These are phyloP conservation scores for Crotalus helleri DNA, from an alignment of 2,113 vertebrate genomes.

Conservation along the genomic window DNA sequence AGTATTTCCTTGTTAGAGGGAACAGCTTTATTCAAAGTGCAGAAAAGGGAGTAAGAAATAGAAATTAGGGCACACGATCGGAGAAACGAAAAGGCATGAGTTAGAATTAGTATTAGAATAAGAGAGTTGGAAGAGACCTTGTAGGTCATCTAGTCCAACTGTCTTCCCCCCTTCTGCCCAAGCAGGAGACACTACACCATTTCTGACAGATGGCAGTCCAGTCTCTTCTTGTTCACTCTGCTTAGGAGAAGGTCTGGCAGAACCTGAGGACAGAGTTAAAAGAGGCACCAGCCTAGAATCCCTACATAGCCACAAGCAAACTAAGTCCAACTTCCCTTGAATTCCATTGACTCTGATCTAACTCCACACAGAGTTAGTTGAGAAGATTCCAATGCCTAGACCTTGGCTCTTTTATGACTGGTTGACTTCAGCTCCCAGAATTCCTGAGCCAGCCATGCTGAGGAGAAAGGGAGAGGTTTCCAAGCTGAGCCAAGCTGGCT, in stretches of 20 bases:
- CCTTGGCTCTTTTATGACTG: no score
- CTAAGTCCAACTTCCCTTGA: background rate
- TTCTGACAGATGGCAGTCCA: no score
- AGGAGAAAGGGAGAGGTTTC: no score
- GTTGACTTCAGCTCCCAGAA: no score
- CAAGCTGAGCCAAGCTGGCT: no score
- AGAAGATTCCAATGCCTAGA: no score
- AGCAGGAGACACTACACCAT: no score
- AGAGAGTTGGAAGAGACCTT: no score
- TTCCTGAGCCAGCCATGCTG: no score
- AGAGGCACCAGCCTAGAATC: background rate
- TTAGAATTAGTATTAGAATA: background rate
- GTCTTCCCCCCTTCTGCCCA: rapidly evolving
- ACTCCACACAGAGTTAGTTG: background rate
- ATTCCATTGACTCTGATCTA: background rate
- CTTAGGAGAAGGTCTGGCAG: background rate
- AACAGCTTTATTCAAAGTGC: background rate
- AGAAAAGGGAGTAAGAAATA: background rate
- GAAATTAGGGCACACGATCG: background rate
- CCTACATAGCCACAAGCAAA: background rate
- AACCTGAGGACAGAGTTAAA: background rate
- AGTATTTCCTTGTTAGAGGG: background rate
- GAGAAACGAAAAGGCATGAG: background rate
- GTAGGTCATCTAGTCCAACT: no score
- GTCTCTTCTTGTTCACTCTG: background rate